These are phyloP conservation scores for Dioctria linearis DNA, from an alignment of 2,888 invertebrate genomes.

Conservation along the genomic window DNA sequence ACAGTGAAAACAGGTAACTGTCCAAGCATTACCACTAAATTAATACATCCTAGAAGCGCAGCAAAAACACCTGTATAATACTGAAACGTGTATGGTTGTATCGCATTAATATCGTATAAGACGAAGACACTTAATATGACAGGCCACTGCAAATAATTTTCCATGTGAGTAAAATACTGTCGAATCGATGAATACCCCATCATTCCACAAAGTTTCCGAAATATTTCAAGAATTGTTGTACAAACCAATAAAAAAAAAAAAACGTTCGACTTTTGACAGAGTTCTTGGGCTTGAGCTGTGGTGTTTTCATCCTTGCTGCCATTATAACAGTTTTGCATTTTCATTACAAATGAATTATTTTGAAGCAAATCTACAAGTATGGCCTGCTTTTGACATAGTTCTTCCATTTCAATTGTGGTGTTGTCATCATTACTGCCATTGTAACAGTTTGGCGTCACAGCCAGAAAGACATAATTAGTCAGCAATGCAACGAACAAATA, in stretches of 20 bases:
- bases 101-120: constrained; percentile 86
- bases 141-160: constrained; percentile 91
- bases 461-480: constrained; percentile 86
- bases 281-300: no score
- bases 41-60: constrained; percentile 89
- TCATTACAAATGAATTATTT: constrained; percentile 83
- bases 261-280: no score
- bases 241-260: no score
- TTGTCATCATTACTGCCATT: constrained; percentile 85
- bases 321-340: constrained; percentile 90
- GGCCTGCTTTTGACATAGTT: constrained; percentile 84
- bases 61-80: constrained; percentile 90
- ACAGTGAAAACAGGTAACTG: constrained; percentile 90
- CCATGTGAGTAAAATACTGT: constrained; percentile 86
- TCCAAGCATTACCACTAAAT: constrained; percentile 92
- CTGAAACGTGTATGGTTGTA: constrained; percentile 85
- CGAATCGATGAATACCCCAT: constrained; percentile 86
- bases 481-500: constrained; percentile 85
- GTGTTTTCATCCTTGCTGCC: no score
- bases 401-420: constrained; percentile 80
- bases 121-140: constrained; percentile 88
- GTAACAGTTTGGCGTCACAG: constrained; percentile 87
- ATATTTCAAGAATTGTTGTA: constrained; percentile 84
- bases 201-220: constrained; percentile 85
- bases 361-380: constrained; percentile 83